phyloP scores from a whole-genome alignment of 2,888 invertebrate species.

The Thereva unica region DNA sequence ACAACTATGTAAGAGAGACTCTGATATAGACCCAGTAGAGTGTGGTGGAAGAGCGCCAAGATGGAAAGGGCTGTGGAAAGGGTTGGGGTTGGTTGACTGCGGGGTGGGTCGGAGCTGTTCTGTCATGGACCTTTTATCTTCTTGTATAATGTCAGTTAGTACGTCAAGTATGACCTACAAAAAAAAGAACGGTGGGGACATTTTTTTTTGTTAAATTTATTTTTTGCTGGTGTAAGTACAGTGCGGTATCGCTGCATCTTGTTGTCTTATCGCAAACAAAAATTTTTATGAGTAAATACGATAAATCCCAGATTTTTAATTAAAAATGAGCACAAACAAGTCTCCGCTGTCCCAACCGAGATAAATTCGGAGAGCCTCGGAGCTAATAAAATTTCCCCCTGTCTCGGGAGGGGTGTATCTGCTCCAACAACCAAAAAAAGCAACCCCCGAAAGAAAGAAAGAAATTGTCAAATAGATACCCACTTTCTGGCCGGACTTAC shows the following conservation, averaged over 20 bases:
- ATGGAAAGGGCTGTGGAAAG: conserved; percentile 4
- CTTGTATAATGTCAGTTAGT: no score
- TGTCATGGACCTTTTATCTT: no score
- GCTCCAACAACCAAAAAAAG: no score
- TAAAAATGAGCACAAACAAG: conserved; percentile 40
- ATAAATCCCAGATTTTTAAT: conserved; percentile 40
- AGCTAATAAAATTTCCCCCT: conserved; percentile 34
- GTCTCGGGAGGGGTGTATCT: conserved; percentile 16
- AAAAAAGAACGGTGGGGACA: no score
- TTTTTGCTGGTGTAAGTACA: conserved; percentile 1
- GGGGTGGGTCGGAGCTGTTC: neutral
- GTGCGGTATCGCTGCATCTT: conserved; percentile 27
- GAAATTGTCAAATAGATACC: conserved; percentile 32
- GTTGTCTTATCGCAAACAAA: conserved; percentile 26
- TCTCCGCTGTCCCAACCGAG: conserved; percentile 17
- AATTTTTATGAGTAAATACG: conserved; percentile 34
- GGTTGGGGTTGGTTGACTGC: neutral
- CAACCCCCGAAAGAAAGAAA: neutral
- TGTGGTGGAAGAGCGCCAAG: conserved; percentile 17
- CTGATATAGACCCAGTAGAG: neutral
- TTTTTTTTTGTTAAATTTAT: no score
- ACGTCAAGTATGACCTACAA: no score
- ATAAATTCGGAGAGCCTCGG: conserved; percentile 28
- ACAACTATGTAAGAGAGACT: conserved; percentile 5
- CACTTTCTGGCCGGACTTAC: neutral